Evolutionary conservation across 2,797 vertebrate genomes (phyloP).

Genomic region (Onychomys arenicola): DNA sequence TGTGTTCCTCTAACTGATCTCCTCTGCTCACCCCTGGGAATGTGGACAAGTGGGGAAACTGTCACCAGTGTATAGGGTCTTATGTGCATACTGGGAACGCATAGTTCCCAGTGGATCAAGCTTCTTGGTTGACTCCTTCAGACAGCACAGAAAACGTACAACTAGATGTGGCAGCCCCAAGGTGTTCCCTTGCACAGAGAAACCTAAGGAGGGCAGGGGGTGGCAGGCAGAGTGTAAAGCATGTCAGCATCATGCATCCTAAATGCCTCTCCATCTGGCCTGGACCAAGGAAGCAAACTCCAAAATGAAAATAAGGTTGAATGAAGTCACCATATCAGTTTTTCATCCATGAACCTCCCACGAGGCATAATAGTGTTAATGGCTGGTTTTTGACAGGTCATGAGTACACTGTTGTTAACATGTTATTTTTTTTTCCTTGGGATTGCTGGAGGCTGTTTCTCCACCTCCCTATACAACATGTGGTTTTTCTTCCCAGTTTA

Average conservation of each 20-base stretch:
- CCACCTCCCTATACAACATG: neutral
- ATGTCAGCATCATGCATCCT: fast-evolving
- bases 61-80: neutral
- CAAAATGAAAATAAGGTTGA: neutral
- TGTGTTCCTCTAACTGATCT: neutral
- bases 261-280: neutral
- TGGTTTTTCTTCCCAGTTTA: neutral
- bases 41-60: neutral
- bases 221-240: too few species aligned
- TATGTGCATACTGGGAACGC: fast-evolving
- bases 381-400: neutral
- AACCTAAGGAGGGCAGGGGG: fast-evolving
- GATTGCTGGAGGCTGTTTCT: neutral
- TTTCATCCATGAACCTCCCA: neutral
- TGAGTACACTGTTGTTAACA: neutral
- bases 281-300: neutral
- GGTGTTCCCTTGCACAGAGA: neutral
- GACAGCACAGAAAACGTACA: neutral
- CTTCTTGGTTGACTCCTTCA: neutral
- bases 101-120: fast-evolving
- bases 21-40: neutral
- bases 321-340: neutral
- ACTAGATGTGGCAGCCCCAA: fast-evolving
- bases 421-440: neutral
- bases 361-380: neutral